These are phyloP conservation scores for Odontophorus gujanensis DNA, from an alignment of 2,113 vertebrate genomes.

Conservation along the genomic window DNA sequence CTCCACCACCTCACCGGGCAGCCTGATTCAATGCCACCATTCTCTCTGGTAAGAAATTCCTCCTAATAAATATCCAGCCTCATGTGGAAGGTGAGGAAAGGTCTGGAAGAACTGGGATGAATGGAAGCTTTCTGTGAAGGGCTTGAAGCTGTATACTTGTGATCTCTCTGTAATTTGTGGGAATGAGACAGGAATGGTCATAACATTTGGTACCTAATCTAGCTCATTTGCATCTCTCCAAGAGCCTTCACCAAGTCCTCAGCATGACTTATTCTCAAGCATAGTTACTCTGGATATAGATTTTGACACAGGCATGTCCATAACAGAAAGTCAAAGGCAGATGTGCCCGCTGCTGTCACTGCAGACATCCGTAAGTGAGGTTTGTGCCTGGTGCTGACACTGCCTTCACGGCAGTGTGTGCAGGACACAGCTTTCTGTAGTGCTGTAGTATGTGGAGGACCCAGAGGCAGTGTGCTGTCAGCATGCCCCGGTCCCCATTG, in stretches of 20 bases:
- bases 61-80: no score
- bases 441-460: background rate
- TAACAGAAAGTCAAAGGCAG: background rate
- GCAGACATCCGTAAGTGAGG: background rate
- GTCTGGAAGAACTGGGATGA: background rate
- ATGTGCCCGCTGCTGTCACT: rapidly evolving
- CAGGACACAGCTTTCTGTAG: background rate
- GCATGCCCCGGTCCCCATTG: rapidly evolving
- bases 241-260: background rate
- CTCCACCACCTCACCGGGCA: no score
- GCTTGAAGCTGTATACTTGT: background rate
- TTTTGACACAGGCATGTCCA: rapidly evolving
- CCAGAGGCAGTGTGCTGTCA: background rate
- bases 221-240: background rate
- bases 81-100: background rate
- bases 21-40: no score
- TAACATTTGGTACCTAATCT: background rate
- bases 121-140: background rate
- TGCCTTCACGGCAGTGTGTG: rapidly evolving
- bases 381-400: rapidly evolving
- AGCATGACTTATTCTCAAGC: background rate
- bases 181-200: background rate
- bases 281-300: rapidly evolving
- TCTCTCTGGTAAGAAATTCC: no score
- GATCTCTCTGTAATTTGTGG: background rate